Conservation (phyloP, 2,797 vertebrate genomes). For the Poeciliopsis infans region DNA sequence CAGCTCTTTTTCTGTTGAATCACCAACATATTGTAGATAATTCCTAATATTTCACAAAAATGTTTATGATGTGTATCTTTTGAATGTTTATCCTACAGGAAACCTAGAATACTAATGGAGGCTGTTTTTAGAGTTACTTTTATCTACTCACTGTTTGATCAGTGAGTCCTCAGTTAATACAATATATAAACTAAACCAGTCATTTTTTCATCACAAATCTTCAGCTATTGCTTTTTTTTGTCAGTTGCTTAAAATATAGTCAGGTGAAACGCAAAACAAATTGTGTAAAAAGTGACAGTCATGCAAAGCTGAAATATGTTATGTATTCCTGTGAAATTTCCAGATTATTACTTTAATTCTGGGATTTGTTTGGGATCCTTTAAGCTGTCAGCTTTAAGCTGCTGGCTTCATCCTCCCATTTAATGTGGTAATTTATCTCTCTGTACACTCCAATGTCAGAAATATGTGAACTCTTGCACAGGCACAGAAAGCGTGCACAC, state of each 20-base stretch:
- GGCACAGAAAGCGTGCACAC: constrained; percentile 17
- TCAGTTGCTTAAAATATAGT: neutral
- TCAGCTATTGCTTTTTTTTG: neutral
- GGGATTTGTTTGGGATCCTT: constrained; percentile 62
- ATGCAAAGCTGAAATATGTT: constrained; percentile 35
- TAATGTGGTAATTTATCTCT: constrained; percentile 70
- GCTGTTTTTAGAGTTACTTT: neutral
- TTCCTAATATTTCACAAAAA: neutral
- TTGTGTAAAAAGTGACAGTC: constrained; percentile 30
- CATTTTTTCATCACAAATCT: neutral
- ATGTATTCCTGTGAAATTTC: constrained; percentile 30
- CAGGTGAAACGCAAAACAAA: neutral
- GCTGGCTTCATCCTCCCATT: constrained; percentile 58
- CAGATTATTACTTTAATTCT: constrained; percentile 45
- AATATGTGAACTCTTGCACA: constrained; percentile 31
- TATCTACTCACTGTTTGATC: neutral
- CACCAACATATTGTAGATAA: neutral
- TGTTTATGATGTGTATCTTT: neutral
- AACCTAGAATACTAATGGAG: neutral
- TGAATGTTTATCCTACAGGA: neutral
- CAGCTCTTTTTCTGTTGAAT: neutral
- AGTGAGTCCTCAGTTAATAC: neutral
- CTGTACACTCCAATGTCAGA: constrained; percentile 37
- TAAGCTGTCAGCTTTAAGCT: constrained; percentile 63
- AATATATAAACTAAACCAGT: neutral